Base-by-base conservation (phyloP, 2,797 vertebrate genomes). In the Malurus splendens region DNA sequence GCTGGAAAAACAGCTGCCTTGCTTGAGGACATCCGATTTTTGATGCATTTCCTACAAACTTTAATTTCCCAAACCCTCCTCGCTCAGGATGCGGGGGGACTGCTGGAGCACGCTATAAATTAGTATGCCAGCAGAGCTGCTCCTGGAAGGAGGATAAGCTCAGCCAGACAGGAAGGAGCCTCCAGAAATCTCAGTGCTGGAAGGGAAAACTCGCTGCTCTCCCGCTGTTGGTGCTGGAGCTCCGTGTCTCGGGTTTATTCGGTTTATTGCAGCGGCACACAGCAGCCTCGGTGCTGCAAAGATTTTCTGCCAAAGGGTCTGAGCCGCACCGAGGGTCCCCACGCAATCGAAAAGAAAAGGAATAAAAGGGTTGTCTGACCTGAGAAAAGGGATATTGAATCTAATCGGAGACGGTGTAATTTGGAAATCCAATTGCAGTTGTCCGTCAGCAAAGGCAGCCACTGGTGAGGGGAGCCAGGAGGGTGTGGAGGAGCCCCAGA, bases 391-490 rank as follows among this genome's bases (percentile, higher is more conserved):
- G 74, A 91, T 87, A 79, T 84, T 71, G 91, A 89, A 75, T 89
- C 85, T 90, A 89, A 93, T 83, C 80, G 1, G 20, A 81, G 76
- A 27, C 1, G 13, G 20, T 73, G 80, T 76, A 72, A 93, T 92
- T 89, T 87, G 87, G 85, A 92, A 89, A 94, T 89, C 80, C 92
- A 89, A 78, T 90, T 81, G 91, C 71, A 41, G 62, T 50, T 83
- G 85, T 89, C 91, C 30, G 4, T 89, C 89, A 82, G 67, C 82
- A 71, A 44, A 79, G 75, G 42, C 78, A 73, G 83, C 7, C n/a
- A 7, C 5, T 4, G 59, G 36, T 1, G 1, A 77, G 24, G 18
- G 68, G 22, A 82, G 59, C 38, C 38, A 15, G 28, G 64, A 65
- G n/a, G 55, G 44, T 80, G 66, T 0, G 0, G 41, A 39, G 3